phyloP scores from a whole-genome alignment of 1,140 invertebrate species.

The Heliothis subflexa region DNA sequence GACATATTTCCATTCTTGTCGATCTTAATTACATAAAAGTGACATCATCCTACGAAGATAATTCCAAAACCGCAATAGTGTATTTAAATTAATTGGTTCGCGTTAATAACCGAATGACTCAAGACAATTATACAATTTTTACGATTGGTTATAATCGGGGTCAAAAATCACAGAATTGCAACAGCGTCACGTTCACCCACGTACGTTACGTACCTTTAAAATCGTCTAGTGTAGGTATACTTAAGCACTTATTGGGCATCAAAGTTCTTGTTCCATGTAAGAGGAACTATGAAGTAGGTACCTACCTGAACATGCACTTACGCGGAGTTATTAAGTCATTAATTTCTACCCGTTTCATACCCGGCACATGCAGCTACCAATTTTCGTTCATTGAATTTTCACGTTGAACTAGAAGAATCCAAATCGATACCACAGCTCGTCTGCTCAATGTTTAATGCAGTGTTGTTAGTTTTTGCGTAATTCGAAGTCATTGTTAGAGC shows the following conservation, averaged over 20 bases:
- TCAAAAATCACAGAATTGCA: conserved; percentile 23
- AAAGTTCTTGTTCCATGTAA: no score
- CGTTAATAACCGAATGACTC: conserved; percentile 46
- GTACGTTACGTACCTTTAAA: no score
- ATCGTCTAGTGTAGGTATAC: background rate
- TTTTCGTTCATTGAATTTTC: background rate
- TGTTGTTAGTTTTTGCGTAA: conserved; percentile 9
- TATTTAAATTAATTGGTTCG: conserved; percentile 41
- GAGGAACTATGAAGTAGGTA: no score
- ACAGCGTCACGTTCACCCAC: background rate
- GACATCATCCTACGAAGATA: conserved; percentile 36
- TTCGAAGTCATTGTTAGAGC: conserved; percentile 26
- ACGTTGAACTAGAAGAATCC: background rate
- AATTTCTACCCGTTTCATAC: background rate
- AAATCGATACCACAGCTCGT: background rate
- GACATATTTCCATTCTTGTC: conserved; percentile 27
- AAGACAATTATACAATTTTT: conserved; percentile 42
- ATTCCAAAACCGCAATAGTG: conserved; percentile 29
- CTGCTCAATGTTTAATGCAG: background rate
- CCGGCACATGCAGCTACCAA: background rate
- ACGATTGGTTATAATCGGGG: conserved; percentile 33
- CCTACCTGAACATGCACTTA: no score
- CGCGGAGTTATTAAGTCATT: background rate
- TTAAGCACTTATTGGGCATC: background rate
- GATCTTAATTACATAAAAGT: conserved; percentile 27